Evolutionary conservation across 2,888 invertebrate species (phyloP).

Genomic region (Amblyjoppa proteus): DNA sequence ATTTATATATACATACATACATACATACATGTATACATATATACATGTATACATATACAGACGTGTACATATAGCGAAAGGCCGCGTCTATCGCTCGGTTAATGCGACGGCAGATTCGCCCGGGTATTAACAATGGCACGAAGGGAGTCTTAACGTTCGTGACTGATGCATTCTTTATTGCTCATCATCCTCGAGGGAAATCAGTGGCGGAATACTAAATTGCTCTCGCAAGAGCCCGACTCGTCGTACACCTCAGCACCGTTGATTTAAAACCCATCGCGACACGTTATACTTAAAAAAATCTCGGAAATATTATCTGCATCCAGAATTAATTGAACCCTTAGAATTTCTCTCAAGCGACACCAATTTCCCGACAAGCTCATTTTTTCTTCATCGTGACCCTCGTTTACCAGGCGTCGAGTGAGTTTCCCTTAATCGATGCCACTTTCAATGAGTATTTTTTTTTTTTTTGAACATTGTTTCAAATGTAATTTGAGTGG

Average conservation of each 20-base stretch:
- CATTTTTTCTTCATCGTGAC: background rate
- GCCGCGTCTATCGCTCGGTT: slow-evolving; percentile 12
- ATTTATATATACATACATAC: slow-evolving; percentile 4
- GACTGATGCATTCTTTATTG: slow-evolving; percentile 64
- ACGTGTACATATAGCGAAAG: background rate
- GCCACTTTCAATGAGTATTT: background rate
- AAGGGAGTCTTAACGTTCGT: slow-evolving; percentile 49
- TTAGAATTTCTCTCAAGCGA: background rate
- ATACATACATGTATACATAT: background rate
- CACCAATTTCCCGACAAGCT: background rate
- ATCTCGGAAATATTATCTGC: background rate
- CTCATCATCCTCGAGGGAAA: slow-evolving; percentile 62
- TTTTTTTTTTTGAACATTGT: background rate
- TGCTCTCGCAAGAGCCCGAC: background rate
- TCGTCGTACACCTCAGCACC: background rate
- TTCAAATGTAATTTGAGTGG: background rate
- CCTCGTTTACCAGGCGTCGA: background rate
- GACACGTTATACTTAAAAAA: slow-evolving; percentile 9
- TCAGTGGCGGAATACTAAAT: slow-evolving; percentile 60
- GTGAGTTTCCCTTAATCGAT: background rate
- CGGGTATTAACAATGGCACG: slow-evolving; percentile 52
- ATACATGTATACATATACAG: background rate
- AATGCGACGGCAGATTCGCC: slow-evolving; percentile 25
- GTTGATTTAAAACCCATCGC: slow-evolving; percentile 49
- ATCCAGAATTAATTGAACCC: background rate